phyloP scores from a whole-genome alignment of 92 coral and sea anemone species.

The Parazoanthus atlanticus region DNA sequence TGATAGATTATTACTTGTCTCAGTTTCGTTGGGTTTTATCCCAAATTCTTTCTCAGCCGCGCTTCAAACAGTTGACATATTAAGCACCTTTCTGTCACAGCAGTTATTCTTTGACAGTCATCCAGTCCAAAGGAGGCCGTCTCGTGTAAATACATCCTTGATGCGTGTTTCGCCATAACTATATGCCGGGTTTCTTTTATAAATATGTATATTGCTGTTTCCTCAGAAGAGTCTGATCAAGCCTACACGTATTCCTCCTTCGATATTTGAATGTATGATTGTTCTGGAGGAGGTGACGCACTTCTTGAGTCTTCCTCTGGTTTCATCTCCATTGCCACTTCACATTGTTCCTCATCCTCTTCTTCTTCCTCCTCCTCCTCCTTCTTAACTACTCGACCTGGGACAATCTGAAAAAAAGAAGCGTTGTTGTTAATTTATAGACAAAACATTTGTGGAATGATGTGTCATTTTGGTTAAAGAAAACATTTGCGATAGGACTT shows the following conservation, averaged over 20 bases:
- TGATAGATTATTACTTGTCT: background rate
- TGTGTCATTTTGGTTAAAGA: no score
- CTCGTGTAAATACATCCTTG: background rate
- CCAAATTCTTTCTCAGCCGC: background rate
- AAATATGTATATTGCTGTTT: no score
- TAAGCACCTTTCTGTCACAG: background rate
- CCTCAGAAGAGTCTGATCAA: background rate
- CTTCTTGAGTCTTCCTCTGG: slow-evolving; percentile 4
- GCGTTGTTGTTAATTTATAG: background rate
- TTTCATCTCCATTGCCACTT: slow-evolving; percentile 10
- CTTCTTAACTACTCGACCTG: background rate
- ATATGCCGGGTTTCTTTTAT: no score
- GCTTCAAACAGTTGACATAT: background rate
- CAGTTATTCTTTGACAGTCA: background rate
- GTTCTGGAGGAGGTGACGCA: background rate
- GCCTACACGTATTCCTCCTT: slow-evolving; percentile 25
- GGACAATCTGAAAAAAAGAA: background rate
- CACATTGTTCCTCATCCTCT: background rate
- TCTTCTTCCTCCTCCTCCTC: background rate
- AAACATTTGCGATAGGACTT: no score
- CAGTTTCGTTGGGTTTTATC: background rate
- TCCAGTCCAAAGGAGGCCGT: background rate
- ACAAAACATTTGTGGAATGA: background rate
- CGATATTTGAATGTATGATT: background rate
- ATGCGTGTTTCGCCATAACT: background rate